phyloP scores from a whole-genome alignment of 1,140 invertebrate species.

The Druon quercuslanigerum region DNA sequence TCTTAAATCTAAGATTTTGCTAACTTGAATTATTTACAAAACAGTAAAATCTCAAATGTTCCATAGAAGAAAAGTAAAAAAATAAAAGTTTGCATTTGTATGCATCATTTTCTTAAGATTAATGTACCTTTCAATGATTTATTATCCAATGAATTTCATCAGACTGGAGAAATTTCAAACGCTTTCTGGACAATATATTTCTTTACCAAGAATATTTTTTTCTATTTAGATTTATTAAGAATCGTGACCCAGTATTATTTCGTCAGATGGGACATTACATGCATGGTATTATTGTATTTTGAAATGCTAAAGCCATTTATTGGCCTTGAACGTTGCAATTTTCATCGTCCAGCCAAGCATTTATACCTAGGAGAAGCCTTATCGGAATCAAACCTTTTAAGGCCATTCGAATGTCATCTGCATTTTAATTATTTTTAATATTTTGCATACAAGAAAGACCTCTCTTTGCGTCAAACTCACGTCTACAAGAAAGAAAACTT shows the following conservation, averaged over 20 bases:
- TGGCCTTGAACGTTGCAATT: conserved; percentile 4
- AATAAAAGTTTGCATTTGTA: too few species aligned
- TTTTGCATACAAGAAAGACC: too few species aligned
- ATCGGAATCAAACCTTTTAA: neutral
- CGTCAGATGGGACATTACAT: neutral
- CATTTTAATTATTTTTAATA: neutral
- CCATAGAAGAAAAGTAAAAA: too few species aligned
- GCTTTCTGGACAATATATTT: neutral
- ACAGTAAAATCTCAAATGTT: too few species aligned
- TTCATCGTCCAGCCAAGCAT: neutral
- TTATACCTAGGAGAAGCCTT: conserved; percentile 6
- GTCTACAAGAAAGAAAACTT: too few species aligned
- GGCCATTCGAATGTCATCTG: neutral
- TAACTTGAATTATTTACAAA: too few species aligned
- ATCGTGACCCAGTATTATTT: neutral
- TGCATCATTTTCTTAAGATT: too few species aligned
- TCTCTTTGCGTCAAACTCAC: too few species aligned
- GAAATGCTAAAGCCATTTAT: neutral
- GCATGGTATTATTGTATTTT: neutral
- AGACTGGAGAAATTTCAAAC: too few species aligned
- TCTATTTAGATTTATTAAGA: conserved; percentile 14
- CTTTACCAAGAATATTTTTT: neutral
- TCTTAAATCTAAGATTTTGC: too few species aligned
- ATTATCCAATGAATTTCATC: too few species aligned
- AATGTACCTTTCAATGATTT: too few species aligned